phyloP scores from a whole-genome alignment of 2,797 vertebrate genomes.

The Acipenser oxyrinchus region DNA sequence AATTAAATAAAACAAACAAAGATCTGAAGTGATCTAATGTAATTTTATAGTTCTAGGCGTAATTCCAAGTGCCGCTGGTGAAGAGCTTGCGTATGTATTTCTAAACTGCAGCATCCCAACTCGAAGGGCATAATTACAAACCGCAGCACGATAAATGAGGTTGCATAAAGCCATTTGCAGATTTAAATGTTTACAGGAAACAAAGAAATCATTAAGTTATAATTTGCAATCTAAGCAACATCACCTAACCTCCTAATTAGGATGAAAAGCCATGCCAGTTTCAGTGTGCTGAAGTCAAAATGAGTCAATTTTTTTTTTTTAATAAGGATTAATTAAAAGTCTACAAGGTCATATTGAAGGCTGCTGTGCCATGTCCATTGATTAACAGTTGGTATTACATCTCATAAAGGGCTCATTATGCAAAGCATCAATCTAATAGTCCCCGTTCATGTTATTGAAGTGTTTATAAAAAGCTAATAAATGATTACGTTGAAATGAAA shows the following conservation, averaged over 20 bases:
- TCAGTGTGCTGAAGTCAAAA: constrained; percentile 54
- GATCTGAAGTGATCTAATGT: background rate
- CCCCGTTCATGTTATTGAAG: constrained; percentile 58
- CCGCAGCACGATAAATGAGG: constrained; percentile 2
- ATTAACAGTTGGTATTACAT: constrained; percentile 89
- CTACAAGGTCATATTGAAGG: constrained; percentile 58
- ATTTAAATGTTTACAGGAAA: constrained; percentile 18
- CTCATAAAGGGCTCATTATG: constrained; percentile 82
- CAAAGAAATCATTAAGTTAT: constrained; percentile 66
- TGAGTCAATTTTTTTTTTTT: constrained; percentile 82
- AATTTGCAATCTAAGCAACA: constrained; percentile 56
- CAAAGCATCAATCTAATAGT: constrained; percentile 72
- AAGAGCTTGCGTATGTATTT: constrained; percentile 7
- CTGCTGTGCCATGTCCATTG: constrained; percentile 77
- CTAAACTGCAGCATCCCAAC: constrained; percentile 8
- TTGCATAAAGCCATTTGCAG: background rate
- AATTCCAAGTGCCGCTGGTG: constrained; percentile 6
- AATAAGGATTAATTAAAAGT: constrained; percentile 84
- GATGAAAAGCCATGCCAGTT: constrained; percentile 54
- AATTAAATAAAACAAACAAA: constrained; percentile 2
- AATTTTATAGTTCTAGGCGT: constrained; percentile 2
- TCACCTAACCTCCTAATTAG: constrained; percentile 69
- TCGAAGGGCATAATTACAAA: constrained; percentile 6
- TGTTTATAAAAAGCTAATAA: constrained; percentile 33
- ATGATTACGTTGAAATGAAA: no score